Conservation (phyloP, 2,113 vertebrate species). For the Podarcis cretensis region DNA sequence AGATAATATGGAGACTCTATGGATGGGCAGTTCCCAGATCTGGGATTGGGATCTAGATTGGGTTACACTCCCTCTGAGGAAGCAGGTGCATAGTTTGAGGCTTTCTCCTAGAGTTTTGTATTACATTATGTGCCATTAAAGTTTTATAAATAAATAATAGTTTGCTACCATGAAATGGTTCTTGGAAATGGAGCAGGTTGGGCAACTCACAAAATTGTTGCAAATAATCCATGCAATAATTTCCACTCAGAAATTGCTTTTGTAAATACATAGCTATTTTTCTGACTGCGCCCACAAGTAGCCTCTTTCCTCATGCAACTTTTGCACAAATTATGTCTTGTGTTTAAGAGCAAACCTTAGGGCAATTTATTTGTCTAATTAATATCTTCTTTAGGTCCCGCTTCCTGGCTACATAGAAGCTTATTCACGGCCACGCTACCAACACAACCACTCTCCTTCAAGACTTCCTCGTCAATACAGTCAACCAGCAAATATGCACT, state of each 20-base stretch:
- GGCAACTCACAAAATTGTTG: fast-evolving
- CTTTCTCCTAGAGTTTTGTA: too few species aligned
- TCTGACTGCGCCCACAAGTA: fast-evolving
- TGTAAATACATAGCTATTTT: neutral
- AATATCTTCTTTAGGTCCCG: constrained; percentile 82
- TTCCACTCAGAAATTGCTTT: neutral
- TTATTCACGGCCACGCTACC: constrained; percentile 91
- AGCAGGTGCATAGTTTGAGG: too few species aligned
- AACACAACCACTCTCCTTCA: constrained; percentile 85
- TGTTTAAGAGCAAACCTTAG: fast-evolving
- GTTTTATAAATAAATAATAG: too few species aligned
- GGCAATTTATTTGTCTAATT: neutral
- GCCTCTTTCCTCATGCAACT: neutral
- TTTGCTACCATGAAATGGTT: neutral
- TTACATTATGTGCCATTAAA: too few species aligned
- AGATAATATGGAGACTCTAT: too few species aligned
- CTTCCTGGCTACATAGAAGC: constrained; percentile 96
- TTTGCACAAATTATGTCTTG: neutral
- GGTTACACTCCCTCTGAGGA: too few species aligned
- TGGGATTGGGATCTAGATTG: too few species aligned
- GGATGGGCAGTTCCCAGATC: too few species aligned
- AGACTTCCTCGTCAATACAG: constrained; percentile 89
- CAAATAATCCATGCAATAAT: neutral
- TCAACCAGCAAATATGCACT: constrained; percentile 79
- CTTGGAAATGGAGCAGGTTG: fast-evolving